Base-by-base conservation (phyloP, 2,113 vertebrate genomes). In the Hypomesus transpacificus region DNA sequence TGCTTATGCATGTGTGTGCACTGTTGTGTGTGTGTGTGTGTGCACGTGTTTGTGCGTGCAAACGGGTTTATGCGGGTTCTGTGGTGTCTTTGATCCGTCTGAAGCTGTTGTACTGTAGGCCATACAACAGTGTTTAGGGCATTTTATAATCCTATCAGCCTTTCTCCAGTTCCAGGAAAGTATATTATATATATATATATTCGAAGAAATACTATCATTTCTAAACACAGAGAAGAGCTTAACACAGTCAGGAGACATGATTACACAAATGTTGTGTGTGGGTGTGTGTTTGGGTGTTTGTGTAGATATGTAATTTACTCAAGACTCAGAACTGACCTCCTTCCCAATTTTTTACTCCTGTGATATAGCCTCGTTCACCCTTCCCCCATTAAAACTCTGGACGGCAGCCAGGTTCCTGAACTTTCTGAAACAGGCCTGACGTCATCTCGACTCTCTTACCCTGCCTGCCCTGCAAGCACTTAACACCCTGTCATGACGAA, bases 371-470 rank as follows among this genome's bases (percentile, higher is more conserved):
- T 50, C 1, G 22, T 54, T 66, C 24, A 52, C 46, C 61, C 39
- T 54, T 11, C 72, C n/a, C 64, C 62, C 18, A 66, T 76, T 69
- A 70, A 64, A 56, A 56, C 58, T 26, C 21, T 69, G 64, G 73
- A 18, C 46, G 11, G 39, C 11, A 52, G 72, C 57, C 72, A 75
- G 21, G 31, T 34, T 18, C 53, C 53, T n/a, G 53, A 56, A 56
- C 53, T n/a, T 18, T 18, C 53, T 6, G n/a, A 56, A n/a, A 56
- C n/a, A 8, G 53, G 16, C 53, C 14, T 56, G 53, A 56, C 53
- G n/a, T 56, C 53, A 56, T 18, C 14, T n/a, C 17, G 39, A 56
- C 53, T 56, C 53, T 18, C 53, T 56, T n/a, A 56, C 53, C 14
- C n/a, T 18, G 16, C 60, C 60, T 62, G 60, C 24, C 24, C 24